A percentile compares a stretch with the other conserved stretches of the same genome.
phyloP scores from a whole-genome alignment of 2,888 invertebrate species.

The Brenthis ino region DNA sequence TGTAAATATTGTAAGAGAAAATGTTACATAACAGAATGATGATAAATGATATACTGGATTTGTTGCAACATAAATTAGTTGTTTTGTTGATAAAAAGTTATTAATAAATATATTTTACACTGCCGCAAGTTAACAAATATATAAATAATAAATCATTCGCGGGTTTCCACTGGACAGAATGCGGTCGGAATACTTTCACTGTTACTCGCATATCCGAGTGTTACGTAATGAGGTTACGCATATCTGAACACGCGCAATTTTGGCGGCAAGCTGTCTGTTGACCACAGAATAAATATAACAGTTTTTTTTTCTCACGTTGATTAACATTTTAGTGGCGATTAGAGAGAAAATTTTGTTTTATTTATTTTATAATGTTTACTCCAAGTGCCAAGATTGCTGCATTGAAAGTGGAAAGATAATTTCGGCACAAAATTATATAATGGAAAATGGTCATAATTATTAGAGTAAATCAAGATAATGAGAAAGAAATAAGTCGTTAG shows the following conservation, averaged over 20 bases:
- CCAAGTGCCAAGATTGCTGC: background rate
- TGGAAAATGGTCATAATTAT: too few relatives aligned
- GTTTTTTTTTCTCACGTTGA: conserved; percentile 23
- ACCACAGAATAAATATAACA: conserved; percentile 17
- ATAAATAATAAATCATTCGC: conserved; percentile 38
- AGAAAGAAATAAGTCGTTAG: too few relatives aligned
- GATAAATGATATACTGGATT: background rate
- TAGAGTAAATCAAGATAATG: too few relatives aligned
- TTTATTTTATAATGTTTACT: background rate
- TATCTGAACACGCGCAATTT: conserved; percentile 47
- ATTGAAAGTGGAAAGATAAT: too few relatives aligned
- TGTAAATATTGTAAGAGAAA: too few relatives aligned
- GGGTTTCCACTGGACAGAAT: conserved; percentile 28
- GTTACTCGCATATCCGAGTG: conserved; percentile 51
- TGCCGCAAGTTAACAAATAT: conserved; percentile 28
- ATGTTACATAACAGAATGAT: too few relatives aligned
- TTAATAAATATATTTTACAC: conserved; percentile 12
- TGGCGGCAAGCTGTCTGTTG: conserved; percentile 69
- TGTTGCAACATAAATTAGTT: background rate
- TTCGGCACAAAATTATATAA: too few relatives aligned
- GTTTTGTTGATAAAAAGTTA: background rate
- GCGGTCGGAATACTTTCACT: conserved; percentile 37
- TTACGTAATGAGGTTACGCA: conserved; percentile 44
- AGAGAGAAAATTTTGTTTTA: background rate
- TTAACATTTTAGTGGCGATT: conserved; percentile 1